Base-by-base conservation (phyloP, 2,888 invertebrate species). In the Drosophila anomalata region DNA sequence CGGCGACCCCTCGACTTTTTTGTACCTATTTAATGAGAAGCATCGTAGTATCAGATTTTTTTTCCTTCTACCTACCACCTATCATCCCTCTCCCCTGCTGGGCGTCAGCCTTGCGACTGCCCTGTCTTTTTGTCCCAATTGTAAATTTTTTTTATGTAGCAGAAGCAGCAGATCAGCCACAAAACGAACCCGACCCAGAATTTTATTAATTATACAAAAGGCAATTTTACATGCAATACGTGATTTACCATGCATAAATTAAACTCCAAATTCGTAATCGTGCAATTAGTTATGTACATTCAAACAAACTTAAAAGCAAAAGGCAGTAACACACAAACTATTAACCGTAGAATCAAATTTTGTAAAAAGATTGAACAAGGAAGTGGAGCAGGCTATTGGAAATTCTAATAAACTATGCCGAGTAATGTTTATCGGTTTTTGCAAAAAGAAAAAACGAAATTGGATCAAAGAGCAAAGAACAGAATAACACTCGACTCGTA, bases 181-280 rank as follows among this genome's bases (percentile, higher is more conserved):
- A 26, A 42, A 39, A 50, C 3, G 12, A 42, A 47, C 42, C 42
- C 42, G 31, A 36, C 46, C 51, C 33, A 63, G 53, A 42, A 67
- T 33, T 60, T 14, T 7, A 48, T 58, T 69, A 67, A 48, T 48
- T 66, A 60, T 63, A 57, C 48, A 65, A 52, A 68, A 56, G 56
- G 48, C 66, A 71, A 66, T 62, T 56, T 72, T 67, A 71, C 73
- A 72, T 78, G 81, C 73, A 76, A 79, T 71, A 77, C 65, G 77
- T 79, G 75, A 79, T 71, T 78, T 72, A 79, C 70, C 9, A 76
- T 75, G 76, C 74, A 74, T 70, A 73, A 73, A 63, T 20, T 55
- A 55, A 14, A 68, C 53, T 53, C 57, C 47, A 50, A 52, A 68
- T 41, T 50, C 54, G 24, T 70, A 71, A 57, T 62, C 48, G 41